These are phyloP conservation scores for Anas platyrhynchos DNA, from an alignment of 2,113 vertebrate genomes.

Conservation along the genomic window DNA sequence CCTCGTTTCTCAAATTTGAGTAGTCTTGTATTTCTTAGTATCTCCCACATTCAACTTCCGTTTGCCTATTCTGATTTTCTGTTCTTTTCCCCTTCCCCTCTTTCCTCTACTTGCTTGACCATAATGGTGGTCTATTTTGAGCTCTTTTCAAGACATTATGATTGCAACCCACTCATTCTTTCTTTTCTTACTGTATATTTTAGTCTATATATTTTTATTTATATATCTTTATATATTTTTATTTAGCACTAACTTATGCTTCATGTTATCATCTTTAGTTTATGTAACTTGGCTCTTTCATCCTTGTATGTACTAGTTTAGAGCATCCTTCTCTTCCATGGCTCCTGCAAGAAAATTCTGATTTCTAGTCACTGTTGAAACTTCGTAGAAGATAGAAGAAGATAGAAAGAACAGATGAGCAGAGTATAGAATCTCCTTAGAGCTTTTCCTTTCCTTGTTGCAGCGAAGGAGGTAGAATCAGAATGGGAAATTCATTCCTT, in stretches of 20 bases:
- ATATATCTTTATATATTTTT: too few species aligned
- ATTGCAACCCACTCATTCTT: neutral
- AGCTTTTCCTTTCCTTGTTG: neutral
- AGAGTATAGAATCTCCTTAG: neutral
- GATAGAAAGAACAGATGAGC: neutral
- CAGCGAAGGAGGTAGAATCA: neutral
- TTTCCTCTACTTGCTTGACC: neutral
- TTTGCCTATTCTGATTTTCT: neutral
- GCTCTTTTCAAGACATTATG: neutral
- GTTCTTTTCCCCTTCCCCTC: neutral
- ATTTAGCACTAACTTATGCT: neutral
- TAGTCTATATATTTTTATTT: neutral
- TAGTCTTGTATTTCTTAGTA: neutral
- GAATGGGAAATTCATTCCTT: neutral
- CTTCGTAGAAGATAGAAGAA: neutral
- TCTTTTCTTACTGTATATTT: neutral
- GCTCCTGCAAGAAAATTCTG: neutral
- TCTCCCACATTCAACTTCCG: neutral
- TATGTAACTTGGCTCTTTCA: neutral
- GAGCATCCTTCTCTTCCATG: neutral
- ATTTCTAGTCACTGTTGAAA: neutral
- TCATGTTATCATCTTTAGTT: neutral
- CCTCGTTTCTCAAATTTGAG: neutral
- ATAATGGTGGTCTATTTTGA: neutral
- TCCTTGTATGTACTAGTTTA: neutral